Base-by-base conservation (phyloP, 2,113 vertebrate genomes). In the Neopipo cinnamomea region DNA sequence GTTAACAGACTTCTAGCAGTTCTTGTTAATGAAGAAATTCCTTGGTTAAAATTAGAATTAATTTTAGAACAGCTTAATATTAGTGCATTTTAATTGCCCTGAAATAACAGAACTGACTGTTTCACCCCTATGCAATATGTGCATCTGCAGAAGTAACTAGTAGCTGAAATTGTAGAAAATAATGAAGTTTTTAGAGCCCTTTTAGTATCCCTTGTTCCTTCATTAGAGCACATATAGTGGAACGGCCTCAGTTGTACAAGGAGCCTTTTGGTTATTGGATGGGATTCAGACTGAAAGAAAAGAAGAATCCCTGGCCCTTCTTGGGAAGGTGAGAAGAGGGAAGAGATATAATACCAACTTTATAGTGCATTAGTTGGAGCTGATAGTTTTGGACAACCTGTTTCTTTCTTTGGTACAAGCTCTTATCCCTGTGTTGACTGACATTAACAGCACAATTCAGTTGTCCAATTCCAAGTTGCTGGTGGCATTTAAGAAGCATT, bases 401-500 rank as follows among this genome's bases (percentile, higher is more conserved):
- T 53, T 88, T 66, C 44, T 70, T 71, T 91, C 83, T 81, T 47
- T 84, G 35, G n/a, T 77, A 16, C 59, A 33, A 63, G 65, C 53
- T 55, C 42, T 75, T 85, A 39, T 33, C 47, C 27, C 61, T 81
- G 31, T 53, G 55, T 30, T 91, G 87, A 74, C 37, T 86, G 80
- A 87, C 62, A n/a, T 46, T 55, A 71, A 30, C 65, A 65, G 62
- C 41, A 65, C 79, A 70, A 44, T 55, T 93, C 33, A 12, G 21
- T 85, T 81, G 77, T 78, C 77, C 50, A 50, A 2, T 11, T 79
- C 37, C 86, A 76, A 79, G 72, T n/a, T 76, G 47, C 73, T 75
- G 10, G 56, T 94, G 87, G 87, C 70, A 83, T 93, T 95, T 91
- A 33, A 70, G 76, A 62, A 91, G 77, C 61, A 55, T 93, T 67